Evolutionary conservation across 2,888 invertebrate genomes (phyloP), one percentile per base, ranked within the genome.

Genomic region (Drosophila greeni): DNA sequence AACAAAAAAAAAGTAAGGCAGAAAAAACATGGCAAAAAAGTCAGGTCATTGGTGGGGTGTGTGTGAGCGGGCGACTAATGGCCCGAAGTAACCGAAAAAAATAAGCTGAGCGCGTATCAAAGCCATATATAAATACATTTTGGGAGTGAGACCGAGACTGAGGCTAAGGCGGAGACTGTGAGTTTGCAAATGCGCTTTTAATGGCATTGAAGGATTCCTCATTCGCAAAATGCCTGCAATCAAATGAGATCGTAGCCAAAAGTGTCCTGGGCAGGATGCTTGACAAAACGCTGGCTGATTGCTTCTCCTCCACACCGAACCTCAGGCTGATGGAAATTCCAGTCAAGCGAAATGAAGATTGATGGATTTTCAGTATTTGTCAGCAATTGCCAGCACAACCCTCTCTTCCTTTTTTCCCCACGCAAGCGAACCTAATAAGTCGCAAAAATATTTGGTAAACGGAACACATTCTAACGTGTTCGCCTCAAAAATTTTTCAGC

Each of bases 161-260:
- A 49, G 20, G 14, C 23, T 23, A 23, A 29, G 45, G 14, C 29
- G 4, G 18, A 31, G 65, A 57, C 56, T 72, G 71, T 61, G 37
- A 18, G 62, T 61, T 57, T 67, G 58, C 66, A 80, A 80, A 85
- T 77, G 73, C 72, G 69, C 70, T 73, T 81, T 81, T 85, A 83
- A 77, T 83, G 81, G 56, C 45, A 61, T 71, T 14, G 45, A 33
- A 60, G 66, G 64, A 70, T 72, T 73, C 56, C 53, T 34, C 20
- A 33, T 47, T 47, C 45, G 45, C 20, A 8, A 52, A 52, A 55
- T 66, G 58, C 55, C 56, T 61, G 60, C 53, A 67, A 66, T 59
- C 42, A 66, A 71, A 66, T 55, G 42, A 66, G 71, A 64, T 75
- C 40, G 43, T 24, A 42, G 34, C 20, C 33, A 29, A 45, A 29